Percentiles rank a stretch among this genome's conserved stretches.
Conservation (phyloP, 2,797 vertebrate species). For the Gambelia wislizenii region DNA sequence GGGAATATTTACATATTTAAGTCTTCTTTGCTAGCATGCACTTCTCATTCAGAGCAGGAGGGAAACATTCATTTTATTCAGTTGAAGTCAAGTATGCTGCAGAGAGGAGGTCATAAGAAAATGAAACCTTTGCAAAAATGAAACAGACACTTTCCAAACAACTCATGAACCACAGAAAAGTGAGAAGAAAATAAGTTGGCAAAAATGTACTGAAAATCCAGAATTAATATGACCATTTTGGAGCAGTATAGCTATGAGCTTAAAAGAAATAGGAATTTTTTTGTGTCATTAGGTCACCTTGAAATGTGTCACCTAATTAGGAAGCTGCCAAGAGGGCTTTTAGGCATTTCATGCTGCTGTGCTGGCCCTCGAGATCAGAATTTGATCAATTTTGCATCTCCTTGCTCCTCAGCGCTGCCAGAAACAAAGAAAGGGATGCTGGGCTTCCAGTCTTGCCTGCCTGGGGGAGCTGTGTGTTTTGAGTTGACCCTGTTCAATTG, state of each 20-base stretch:
- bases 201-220: neutral
- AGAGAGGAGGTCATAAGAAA: constrained; percentile 3
- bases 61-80: neutral
- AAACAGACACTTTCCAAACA: neutral
- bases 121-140: neutral
- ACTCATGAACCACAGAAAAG: neutral
- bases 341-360: neutral
- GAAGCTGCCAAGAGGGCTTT: neutral
- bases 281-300: neutral
- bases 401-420: neutral
- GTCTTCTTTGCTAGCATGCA: accelerated
- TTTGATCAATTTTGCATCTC: neutral
- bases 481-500: neutral
- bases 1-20: accelerated
- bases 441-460: neutral
- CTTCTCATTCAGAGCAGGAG: neutral
- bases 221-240: neutral
- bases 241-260: neutral
- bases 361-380: neutral
- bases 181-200: neutral
- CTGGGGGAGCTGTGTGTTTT: neutral
- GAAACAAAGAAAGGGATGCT: neutral
- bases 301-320: neutral
- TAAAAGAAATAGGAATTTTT: neutral
- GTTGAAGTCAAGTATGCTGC: neutral